Conservation (phyloP, 2,797 vertebrate species). For the Streptopelia turtur region DNA sequence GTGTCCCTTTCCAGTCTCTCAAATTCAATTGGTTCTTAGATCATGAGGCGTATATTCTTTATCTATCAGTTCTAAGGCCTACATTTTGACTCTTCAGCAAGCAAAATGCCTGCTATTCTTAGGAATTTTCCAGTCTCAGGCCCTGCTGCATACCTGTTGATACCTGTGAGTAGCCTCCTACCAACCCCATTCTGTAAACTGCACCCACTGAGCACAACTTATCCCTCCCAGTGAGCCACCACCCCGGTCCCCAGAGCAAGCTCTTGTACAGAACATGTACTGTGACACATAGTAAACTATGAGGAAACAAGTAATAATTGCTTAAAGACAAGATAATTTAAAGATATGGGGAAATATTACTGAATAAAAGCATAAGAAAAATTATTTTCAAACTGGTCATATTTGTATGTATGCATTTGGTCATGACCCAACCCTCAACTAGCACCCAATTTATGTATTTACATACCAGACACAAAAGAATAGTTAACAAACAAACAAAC, state of each 20-base stretch:
- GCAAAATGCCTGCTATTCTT: neutral
- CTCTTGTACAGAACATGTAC: neutral
- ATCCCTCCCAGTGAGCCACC: neutral
- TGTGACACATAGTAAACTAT: neutral
- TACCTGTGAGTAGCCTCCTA: accelerated
- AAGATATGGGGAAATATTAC: neutral
- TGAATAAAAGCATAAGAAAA: neutral
- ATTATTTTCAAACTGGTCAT: neutral
- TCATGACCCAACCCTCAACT: neutral
- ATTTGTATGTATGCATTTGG: neutral
- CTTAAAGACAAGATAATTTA: neutral
- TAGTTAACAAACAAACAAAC: neutral
- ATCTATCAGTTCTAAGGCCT: neutral
- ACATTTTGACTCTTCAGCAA: neutral
- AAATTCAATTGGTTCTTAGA: neutral
- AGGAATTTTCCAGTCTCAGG: neutral
- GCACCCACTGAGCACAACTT: accelerated
- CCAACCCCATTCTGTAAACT: neutral
- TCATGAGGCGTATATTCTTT: neutral
- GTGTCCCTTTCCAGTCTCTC: neutral
- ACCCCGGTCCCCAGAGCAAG: neutral
- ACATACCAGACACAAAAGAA: neutral
- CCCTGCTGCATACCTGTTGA: accelerated
- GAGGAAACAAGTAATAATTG: neutral
- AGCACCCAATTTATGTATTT: neutral